Percentiles rank a stretch among this genome's conserved stretches.
phyloP scores from a whole-genome alignment of 2,888 invertebrate genomes.

The Norana najaformis region DNA sequence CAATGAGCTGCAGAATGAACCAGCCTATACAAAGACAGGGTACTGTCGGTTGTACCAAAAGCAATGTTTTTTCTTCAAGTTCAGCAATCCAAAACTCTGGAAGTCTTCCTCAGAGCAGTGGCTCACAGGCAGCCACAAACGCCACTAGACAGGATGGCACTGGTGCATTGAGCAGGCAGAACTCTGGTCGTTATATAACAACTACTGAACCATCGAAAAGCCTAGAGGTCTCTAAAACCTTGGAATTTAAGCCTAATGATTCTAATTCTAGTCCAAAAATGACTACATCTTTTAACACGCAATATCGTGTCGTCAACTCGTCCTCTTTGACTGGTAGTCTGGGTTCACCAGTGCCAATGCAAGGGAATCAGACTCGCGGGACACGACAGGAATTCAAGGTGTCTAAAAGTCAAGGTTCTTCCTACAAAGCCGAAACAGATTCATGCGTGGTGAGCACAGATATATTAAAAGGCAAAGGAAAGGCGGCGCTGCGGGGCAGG shows the following conservation, averaged over 20 bases:
- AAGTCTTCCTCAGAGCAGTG: not conserved
- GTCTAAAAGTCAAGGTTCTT: not conserved
- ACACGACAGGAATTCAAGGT: not conserved
- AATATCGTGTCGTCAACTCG: not conserved
- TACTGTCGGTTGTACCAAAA: not conserved
- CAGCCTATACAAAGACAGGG: not conserved
- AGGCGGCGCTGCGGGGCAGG: not conserved
- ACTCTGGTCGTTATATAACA: too few species aligned
- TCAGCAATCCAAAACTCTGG: not conserved
- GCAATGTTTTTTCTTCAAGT: not conserved
- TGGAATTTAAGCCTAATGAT: not conserved
- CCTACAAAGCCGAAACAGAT: not conserved
- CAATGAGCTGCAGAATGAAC: not conserved
- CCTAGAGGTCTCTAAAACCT: too few species aligned
- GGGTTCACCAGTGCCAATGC: not conserved
- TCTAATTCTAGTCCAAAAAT: not conserved
- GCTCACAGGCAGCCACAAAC: not conserved
- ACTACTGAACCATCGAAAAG: too few species aligned
- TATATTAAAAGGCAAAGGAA: not conserved
- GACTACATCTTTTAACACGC: not conserved
- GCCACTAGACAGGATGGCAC: not conserved
- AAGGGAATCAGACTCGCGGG: not conserved
- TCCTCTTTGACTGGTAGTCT: not conserved
- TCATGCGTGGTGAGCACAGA: not conserved
- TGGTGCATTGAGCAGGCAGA: not conserved